Conservation (phyloP, 2,888 invertebrate genomes). For the Parapristionchus giblindavisi region DNA sequence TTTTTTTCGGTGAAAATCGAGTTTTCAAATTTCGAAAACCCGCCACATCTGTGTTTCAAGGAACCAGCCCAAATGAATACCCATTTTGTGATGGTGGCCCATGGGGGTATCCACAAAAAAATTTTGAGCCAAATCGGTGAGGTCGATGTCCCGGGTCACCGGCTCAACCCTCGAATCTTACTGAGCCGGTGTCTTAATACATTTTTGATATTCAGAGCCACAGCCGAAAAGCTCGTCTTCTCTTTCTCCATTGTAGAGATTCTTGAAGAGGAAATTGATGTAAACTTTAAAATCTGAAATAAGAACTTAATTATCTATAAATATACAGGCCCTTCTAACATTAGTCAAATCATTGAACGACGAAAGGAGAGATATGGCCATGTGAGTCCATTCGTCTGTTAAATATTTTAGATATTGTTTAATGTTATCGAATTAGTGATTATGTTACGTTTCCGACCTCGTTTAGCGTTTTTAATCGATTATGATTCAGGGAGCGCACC, state of each 20-base stretch:
- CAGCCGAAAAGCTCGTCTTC: slow-evolving; percentile 32
- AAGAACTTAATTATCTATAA: neutral
- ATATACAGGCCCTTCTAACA: slow-evolving; percentile 10
- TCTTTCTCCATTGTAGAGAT: slow-evolving; percentile 32
- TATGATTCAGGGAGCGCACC: neutral
- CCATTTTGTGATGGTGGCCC: no score
- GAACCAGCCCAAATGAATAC: no score
- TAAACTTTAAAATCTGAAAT: neutral
- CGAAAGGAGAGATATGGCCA: slow-evolving; percentile 22
- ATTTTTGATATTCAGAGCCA: neutral
- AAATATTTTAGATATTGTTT: neutral
- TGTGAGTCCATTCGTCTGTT: neutral
- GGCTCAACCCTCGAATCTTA: no score
- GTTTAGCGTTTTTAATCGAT: neutral
- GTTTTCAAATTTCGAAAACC: no score
- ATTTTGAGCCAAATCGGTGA: no score
- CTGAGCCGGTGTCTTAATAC: no score
- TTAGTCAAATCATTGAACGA: slow-evolving; percentile 16
- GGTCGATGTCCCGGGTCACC: no score
- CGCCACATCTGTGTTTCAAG: no score
- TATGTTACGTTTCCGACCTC: neutral
- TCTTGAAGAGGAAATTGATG: slow-evolving; percentile 36
- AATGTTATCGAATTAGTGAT: neutral
- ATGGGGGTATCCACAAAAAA: no score
- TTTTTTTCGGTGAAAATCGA: no score